Evolutionary conservation across 2,888 invertebrate genomes (phyloP).

Genomic region (Ophion ellenae): DNA sequence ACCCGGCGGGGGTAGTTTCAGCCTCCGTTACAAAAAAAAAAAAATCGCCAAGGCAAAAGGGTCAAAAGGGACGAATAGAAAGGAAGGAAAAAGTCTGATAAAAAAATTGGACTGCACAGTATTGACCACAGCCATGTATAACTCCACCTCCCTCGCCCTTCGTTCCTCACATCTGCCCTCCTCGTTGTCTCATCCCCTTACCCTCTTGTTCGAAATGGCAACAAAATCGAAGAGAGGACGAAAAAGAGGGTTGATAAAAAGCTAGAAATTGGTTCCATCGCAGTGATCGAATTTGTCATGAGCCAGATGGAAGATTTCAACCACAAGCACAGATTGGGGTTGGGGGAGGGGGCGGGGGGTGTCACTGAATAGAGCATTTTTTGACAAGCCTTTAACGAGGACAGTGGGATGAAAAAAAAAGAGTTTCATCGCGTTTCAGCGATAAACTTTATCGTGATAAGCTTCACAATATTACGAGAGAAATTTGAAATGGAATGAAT

Average conservation of each 20-base stretch:
- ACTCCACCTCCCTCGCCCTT: conserved; percentile 29
- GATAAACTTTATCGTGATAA: conserved; percentile 1
- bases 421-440: conserved; percentile 9
- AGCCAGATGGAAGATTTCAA: conserved; percentile 48
- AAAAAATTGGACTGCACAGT: conserved; percentile 49
- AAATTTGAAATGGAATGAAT: background rate
- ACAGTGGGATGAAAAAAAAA: conserved; percentile 6
- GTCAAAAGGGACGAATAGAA: conserved; percentile 1
- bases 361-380: conserved; percentile 7
- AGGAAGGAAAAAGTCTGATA: conserved; percentile 54
- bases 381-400: background rate
- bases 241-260: conserved; percentile 32
- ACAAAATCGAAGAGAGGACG: conserved; percentile 29
- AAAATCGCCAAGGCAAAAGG: conserved; percentile 3
- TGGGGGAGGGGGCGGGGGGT: conserved; percentile 1
- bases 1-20: conserved; percentile 47
- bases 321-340: background rate
- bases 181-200: conserved; percentile 43
- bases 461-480: background rate
- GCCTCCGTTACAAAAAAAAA: conserved; percentile 28
- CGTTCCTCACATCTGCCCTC: background rate
- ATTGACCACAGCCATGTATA: conserved; percentile 55
- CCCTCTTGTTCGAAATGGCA: conserved; percentile 36
- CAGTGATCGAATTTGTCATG: conserved; percentile 56
- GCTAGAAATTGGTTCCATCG: conserved; percentile 54